Base-by-base conservation (phyloP, 2,888 invertebrate species). In the Formica aserva region DNA sequence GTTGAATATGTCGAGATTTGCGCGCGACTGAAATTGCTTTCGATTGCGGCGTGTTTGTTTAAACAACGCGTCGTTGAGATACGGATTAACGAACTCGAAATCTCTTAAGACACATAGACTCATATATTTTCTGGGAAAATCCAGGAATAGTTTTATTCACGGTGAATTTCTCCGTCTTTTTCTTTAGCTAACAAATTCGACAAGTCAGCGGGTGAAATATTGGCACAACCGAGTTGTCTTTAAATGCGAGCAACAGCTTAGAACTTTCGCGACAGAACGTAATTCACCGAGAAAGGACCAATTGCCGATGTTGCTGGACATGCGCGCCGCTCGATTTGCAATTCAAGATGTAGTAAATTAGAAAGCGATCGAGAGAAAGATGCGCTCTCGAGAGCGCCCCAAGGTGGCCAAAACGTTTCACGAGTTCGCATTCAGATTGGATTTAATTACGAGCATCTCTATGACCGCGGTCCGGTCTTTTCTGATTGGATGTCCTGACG, bases 41-140 rank as follows among this genome's bases (percentile, higher is more conserved):
- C 48, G 65, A 82, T 76, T 63, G 75, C 41, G 26, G 65, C 65
- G 63, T 15, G 32, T 69, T 78, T 60, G 41, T 18, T 69, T 71
- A 82, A 82, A 82, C 72, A 77, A 72, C 26, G 18, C 65, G 57
- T 26, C 45, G 26, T 69, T 48, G 62, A 45, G 63, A 29, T 41
- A 4, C 18, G 65, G 66, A 63, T 80, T 75, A 83, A 86, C 69
- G 29, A 62, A 85, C 48, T 74, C 82, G 48, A 18, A 52, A 78
- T 71, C 57, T 48, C 9, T 48, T 9, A 52, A 69, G n/a, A 29
- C n/a, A 38, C n/a, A 35, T 18, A 22, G 45, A 48, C 18, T 35
- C 60, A 18, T 71, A 35, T 35, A 45, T 60, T n/a, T n/a, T 45
- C 32, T 35, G 45, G 1, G 32, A 41, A 80, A 72, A 71, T 72